Evolutionary conservation across 2,113 vertebrate species (phyloP).

Genomic region (Phaethon lepturus): DNA sequence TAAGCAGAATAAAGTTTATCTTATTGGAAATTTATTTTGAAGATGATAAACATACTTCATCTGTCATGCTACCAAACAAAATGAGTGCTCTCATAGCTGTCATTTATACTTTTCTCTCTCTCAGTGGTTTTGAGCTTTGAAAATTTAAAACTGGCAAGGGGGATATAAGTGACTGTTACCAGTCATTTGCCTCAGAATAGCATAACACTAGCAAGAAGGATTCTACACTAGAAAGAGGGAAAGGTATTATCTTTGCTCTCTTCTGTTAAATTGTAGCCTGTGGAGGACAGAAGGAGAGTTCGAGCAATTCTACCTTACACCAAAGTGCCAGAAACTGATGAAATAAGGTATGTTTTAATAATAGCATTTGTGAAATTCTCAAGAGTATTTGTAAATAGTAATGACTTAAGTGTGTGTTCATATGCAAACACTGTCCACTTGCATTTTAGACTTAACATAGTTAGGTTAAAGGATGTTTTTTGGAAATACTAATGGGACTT

Average conservation of each 20-base stretch:
- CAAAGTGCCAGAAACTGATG: constrained; percentile 99
- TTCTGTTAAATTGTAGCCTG: constrained; percentile 83
- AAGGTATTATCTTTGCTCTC: background rate
- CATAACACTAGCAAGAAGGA: background rate
- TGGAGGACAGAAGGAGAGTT: constrained; percentile 96
- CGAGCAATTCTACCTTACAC: constrained; percentile 98
- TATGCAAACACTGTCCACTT: background rate
- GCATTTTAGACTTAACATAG: background rate
- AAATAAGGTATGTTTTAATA: constrained; percentile 89
- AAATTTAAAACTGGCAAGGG: background rate
- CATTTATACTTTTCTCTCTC: background rate
- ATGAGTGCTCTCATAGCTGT: background rate
- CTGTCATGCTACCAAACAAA: background rate
- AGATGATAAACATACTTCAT: background rate
- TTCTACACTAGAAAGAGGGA: background rate
- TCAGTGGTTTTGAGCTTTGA: background rate
- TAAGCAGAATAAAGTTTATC: background rate
- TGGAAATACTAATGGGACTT: background rate
- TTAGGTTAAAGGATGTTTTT: background rate
- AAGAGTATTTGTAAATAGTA: background rate
- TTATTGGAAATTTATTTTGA: background rate
- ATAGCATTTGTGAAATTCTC: background rate
- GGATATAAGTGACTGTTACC: background rate
- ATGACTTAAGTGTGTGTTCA: background rate
- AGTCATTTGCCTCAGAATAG: background rate